These are phyloP conservation scores for Agrochola macilenta DNA, from an alignment of 2,888 invertebrate genomes.

Conservation along the genomic window DNA sequence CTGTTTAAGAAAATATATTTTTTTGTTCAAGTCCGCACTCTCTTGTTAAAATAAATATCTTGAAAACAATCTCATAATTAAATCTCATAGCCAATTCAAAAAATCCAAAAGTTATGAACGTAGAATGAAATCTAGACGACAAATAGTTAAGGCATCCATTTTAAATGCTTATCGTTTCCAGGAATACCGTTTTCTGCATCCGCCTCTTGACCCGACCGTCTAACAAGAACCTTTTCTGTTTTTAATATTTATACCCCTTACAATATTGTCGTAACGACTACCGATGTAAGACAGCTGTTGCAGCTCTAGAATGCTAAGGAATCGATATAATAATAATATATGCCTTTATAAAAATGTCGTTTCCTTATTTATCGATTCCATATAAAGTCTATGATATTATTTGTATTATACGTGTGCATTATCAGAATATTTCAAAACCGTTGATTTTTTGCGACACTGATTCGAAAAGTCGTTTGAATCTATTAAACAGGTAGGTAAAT, in stretches of 20 bases:
- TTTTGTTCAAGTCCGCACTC: accelerated
- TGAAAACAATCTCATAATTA: background rate
- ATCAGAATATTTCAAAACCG: background rate
- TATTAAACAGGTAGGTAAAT: too few species aligned
- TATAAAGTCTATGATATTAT: background rate
- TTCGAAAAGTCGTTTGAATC: background rate
- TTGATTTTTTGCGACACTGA: background rate
- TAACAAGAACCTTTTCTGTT: background rate
- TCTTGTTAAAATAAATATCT: background rate
- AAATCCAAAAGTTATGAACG: background rate
- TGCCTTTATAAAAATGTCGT: background rate
- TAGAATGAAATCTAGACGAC: background rate
- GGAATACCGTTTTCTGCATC: constrained; percentile 2
- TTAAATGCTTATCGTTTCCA: background rate
- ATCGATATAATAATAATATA: background rate
- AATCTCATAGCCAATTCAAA: background rate
- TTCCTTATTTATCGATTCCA: too few species aligned
- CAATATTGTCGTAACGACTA: constrained; percentile 2
- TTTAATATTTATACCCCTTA: background rate
- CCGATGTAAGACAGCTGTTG: background rate
- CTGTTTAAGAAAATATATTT: too few species aligned
- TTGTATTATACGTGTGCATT: background rate
- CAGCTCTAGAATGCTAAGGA: background rate
- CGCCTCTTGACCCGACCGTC: background rate
- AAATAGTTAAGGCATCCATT: background rate